Conservation (phyloP, 2,888 invertebrate genomes). For the Eupithecia vulgata region DNA sequence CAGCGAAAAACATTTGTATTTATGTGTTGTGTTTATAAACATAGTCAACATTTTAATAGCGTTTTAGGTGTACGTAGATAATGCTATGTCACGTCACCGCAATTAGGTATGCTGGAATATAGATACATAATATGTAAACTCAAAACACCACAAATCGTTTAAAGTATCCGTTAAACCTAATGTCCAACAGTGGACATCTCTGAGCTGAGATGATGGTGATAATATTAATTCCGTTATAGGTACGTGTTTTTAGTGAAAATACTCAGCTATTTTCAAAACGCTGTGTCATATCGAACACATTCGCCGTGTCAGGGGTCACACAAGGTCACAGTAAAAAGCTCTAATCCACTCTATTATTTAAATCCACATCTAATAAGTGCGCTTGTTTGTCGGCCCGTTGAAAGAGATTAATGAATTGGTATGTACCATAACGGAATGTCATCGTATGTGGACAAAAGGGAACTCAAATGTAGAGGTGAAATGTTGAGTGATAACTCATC, state of each 20-base stretch:
- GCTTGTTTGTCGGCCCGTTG: conserved; percentile 44
- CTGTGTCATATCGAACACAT: conserved; percentile 22
- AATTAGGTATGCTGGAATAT: neutral
- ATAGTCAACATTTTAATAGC: neutral
- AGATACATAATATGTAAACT: no score
- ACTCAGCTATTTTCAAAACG: conserved; percentile 13
- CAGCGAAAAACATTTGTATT: neutral
- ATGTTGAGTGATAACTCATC: neutral
- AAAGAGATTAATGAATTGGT: conserved; percentile 44
- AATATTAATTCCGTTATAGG: neutral
- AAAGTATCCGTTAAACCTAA: neutral
- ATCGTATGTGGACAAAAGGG: conserved; percentile 25
- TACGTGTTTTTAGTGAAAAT: neutral
- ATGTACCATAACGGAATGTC: conserved; percentile 13
- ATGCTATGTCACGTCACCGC: neutral
- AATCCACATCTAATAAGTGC: conserved; percentile 51
- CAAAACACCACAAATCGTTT: no score
- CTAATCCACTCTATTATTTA: conserved; percentile 69
- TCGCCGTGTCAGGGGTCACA: conserved; percentile 63
- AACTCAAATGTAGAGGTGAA: neutral
- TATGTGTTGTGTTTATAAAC: neutral
- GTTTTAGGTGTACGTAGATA: no score
- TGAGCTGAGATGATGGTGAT: neutral
- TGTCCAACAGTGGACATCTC: neutral
- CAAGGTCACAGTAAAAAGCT: conserved; percentile 59